Conservation (phyloP, 2,113 vertebrate genomes). For the Ramphastos sulfuratus region DNA sequence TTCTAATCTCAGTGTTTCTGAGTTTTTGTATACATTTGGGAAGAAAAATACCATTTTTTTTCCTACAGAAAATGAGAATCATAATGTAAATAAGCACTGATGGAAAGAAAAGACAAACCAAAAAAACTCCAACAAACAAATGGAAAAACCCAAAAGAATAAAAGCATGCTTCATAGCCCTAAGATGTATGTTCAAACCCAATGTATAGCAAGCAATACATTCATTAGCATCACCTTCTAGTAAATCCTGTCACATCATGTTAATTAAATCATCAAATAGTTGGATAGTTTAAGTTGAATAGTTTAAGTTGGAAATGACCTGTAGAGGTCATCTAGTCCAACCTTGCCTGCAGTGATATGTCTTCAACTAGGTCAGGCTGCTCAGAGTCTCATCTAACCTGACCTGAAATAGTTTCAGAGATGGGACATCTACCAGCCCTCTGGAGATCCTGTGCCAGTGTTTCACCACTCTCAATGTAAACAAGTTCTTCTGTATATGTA, state of each 20-base stretch:
- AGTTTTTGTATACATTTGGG: rapidly evolving
- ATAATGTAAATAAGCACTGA: not conserved
- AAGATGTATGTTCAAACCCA: not conserved
- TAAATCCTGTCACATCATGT: not conserved
- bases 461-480: not conserved
- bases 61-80: not conserved
- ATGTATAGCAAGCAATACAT: not conserved
- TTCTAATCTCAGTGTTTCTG: not conserved
- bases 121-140: too few relatives aligned
- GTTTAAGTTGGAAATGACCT: not conserved
- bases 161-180: not conserved
- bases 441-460: not conserved
- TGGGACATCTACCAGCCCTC: too few relatives aligned
- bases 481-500: not conserved
- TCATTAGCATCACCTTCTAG: not conserved
- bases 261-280: not conserved
- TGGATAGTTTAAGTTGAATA: not conserved
- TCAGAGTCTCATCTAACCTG: too few relatives aligned
- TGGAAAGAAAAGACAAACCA: not conserved
- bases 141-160: not conserved
- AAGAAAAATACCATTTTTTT: not conserved
- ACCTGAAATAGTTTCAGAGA: not conserved
- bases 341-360: rapidly evolving
- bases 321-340: not conserved
- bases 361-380: not conserved